These are phyloP conservation scores for Cinclus cinclus DNA, from an alignment of 2,113 vertebrate genomes.

Conservation along the genomic window DNA sequence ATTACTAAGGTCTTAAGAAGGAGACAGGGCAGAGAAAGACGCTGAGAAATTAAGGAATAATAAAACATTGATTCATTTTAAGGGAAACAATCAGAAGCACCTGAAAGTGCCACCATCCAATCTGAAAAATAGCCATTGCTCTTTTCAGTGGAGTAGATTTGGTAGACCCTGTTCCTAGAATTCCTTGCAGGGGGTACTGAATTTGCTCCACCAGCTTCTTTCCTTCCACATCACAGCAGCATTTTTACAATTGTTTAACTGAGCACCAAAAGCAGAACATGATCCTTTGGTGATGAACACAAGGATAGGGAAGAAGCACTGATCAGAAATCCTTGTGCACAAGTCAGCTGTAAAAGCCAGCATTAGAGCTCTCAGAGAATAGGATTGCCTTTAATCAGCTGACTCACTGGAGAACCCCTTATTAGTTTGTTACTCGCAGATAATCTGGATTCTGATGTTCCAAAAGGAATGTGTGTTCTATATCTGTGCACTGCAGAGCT, in stretches of 20 bases:
- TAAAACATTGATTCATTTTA: not conserved
- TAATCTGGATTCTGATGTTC: conserved; percentile 9
- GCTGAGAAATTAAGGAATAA: not conserved
- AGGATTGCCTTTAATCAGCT: conserved; percentile 19
- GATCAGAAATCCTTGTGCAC: not conserved
- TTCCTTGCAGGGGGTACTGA: not conserved
- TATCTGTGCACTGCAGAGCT: not conserved
- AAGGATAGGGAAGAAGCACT: not conserved
- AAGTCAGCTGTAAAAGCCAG: not conserved
- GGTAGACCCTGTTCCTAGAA: not conserved
- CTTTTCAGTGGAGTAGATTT: not conserved
- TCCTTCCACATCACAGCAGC: not conserved
- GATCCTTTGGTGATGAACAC: not conserved
- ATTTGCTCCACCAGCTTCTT: not conserved
- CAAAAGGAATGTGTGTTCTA: not conserved
- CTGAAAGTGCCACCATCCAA: not conserved
- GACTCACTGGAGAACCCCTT: not conserved
- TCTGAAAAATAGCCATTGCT: not conserved
- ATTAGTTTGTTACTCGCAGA: not conserved
- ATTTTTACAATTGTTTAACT: not conserved
- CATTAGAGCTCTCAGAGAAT: not conserved
- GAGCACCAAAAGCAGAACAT: not conserved
- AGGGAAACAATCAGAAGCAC: not conserved
- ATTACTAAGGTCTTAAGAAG: not conserved
- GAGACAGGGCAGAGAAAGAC: not conserved